Evolutionary conservation across 2,113 vertebrate genomes (phyloP).

Genomic region (Mirounga angustirostris): DNA sequence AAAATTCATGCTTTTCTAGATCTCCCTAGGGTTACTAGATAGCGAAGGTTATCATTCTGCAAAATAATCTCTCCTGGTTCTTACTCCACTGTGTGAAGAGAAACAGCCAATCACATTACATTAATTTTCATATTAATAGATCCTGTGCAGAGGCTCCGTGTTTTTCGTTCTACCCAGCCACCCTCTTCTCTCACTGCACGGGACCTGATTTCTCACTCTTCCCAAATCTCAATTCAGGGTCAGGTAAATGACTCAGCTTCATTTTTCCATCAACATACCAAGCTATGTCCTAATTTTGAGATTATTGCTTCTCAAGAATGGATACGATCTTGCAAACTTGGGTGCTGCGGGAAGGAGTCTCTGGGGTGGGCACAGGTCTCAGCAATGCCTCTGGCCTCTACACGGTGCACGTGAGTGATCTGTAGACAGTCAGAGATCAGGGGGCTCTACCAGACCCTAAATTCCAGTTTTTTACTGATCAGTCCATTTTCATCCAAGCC

Average conservation of each 20-base stretch:
- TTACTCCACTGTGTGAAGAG: slow-evolving; percentile 71
- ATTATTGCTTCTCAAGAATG: slow-evolving; percentile 26
- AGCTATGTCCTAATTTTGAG: slow-evolving; percentile 69
- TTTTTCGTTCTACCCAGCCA: slow-evolving; percentile 49
- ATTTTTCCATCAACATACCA: slow-evolving; percentile 78
- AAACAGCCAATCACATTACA: slow-evolving; percentile 71
- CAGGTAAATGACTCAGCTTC: slow-evolving; percentile 73
- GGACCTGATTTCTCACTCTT: slow-evolving; percentile 71
- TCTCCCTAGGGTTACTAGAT: slow-evolving; percentile 81
- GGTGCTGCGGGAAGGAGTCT: slow-evolving; percentile 13
- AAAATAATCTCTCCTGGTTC: slow-evolving; percentile 77
- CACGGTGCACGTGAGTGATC: background rate
- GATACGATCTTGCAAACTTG: background rate
- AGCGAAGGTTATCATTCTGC: slow-evolving; percentile 77
- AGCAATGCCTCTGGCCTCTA: background rate
- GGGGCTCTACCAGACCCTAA: background rate
- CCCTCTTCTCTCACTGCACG: background rate
- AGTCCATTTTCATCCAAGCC: slow-evolving; percentile 1
- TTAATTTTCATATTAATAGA: slow-evolving; percentile 83
- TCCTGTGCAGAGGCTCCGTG: slow-evolving; percentile 3
- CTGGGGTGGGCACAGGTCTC: background rate
- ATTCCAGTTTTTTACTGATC: background rate
- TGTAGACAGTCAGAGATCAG: background rate
- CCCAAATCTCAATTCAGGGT: slow-evolving; percentile 76
- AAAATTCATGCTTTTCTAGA: slow-evolving; percentile 79